Evolutionary conservation across 2,888 invertebrate species (phyloP), one percentile per base, ranked within the genome.

Genomic region (Pammene fasciana): DNA sequence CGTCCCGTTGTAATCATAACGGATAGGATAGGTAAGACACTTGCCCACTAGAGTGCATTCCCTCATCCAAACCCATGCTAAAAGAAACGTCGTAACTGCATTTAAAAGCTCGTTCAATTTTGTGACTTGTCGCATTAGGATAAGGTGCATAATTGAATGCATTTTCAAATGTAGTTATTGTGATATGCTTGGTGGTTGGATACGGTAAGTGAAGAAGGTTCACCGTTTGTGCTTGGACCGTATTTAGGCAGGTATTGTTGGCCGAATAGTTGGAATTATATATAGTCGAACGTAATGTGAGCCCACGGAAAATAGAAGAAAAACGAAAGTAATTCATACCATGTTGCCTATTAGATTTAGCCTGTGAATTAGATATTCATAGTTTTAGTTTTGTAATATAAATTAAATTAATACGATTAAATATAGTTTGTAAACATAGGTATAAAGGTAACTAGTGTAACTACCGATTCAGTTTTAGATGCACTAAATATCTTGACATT

Each of bases 31-130:
- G 54, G 50, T 57, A 46, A 26, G 67, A 16, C 38, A 16, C 18
- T 57, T 11, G 43, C 62, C 56, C 43, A 26, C 57, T 77, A 72
- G 65, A 85, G 86, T 86, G 85, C 86, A 86, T 79, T 84, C 74
- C 79, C 79, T 80, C 80, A 76, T 85, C 80, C 26, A 62, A n/a
- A 7, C 50, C n/a, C 34, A 8, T 8, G 13, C 34, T 54, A 2
- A 54, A n/a, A n/a, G n/a, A 54, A 34, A 26, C 26, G 16, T n/a
- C 34, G n/a, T 54, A 54, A 34, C n/a, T 52, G 3, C 34, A 2
- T 54, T 34, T n/a, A 54, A 34, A 34, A 54, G 1, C 8, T 54
- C 4, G 7, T 34, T 34, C n/a, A 34, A 54, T 7, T 34, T 5
- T 54, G n/a, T 5, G n/a, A 54, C 54, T 54, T 34, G 1, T 34